phyloP scores from a whole-genome alignment of 2,797 vertebrate genomes.

The Anguilla obscura region DNA sequence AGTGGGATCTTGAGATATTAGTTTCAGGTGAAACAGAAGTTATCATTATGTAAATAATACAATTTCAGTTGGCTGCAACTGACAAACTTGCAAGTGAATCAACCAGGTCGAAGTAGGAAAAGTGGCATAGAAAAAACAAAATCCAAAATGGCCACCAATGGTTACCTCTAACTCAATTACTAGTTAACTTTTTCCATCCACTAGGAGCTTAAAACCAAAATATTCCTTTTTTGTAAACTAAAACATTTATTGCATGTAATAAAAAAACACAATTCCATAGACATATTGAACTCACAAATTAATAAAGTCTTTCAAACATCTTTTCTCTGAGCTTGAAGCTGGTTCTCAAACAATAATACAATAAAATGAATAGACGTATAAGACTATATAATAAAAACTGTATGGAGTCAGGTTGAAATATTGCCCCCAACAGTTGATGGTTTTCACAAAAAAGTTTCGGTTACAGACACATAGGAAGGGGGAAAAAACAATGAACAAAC shows the following conservation, averaged over 20 bases:
- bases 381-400: conserved; percentile 8
- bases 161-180: background rate
- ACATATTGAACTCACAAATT: conserved; percentile 27
- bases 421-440: conserved; percentile 26
- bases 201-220: conserved; percentile 18
- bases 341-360: conserved; percentile 15
- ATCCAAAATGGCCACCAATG: too few relatives aligned
- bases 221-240: conserved; percentile 20
- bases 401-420: conserved; percentile 9
- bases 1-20: too few relatives aligned
- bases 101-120: too few relatives aligned
- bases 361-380: conserved; percentile 3
- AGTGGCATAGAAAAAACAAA: too few relatives aligned
- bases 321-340: conserved; percentile 1
- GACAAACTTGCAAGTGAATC: too few relatives aligned
- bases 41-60: too few relatives aligned
- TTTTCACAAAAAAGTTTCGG: background rate
- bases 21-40: too few relatives aligned
- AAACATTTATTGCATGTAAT: conserved; percentile 37
- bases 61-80: too few relatives aligned
- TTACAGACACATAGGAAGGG: conserved; percentile 9
- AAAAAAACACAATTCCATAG: conserved; percentile 35
- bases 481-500: conserved; percentile 23
- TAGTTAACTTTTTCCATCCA: background rate
- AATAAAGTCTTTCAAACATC: conserved; percentile 14